A percentile compares a stretch with the other conserved stretches of the same genome.
Conservation (phyloP, 2,113 vertebrate species). For the Alouatta palliata region DNA sequence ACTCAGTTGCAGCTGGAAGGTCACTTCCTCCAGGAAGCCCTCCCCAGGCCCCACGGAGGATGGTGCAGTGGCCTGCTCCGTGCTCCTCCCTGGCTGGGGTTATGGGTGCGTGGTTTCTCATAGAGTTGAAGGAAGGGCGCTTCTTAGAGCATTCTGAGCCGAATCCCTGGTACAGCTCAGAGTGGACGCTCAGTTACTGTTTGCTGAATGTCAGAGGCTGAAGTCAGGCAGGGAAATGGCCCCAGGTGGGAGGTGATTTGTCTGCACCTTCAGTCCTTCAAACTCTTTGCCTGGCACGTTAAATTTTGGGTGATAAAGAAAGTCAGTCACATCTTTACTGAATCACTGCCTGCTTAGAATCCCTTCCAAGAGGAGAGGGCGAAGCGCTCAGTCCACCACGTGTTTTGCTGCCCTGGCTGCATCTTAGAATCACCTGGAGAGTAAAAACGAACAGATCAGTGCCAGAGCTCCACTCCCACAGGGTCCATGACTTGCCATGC, state of each 20-base stretch:
- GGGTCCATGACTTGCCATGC: neutral
- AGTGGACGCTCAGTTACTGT: neutral
- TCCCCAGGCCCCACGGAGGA: neutral
- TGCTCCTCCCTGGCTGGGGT: neutral
- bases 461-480: neutral
- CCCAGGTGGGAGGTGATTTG: neutral
- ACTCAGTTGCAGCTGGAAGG: neutral
- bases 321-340: neutral
- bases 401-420: neutral
- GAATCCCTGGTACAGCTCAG: neutral
- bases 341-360: neutral
- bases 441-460: neutral
- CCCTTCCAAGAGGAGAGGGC: neutral
- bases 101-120: neutral
- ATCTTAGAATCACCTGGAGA: neutral
- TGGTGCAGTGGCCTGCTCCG: neutral
- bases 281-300: neutral
- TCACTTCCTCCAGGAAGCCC: conserved; percentile 43
- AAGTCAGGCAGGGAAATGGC: neutral
- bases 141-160: neutral
- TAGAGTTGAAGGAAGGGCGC: neutral
- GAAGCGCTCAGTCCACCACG: neutral
- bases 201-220: neutral
- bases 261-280: neutral
- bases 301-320: neutral